phyloP scores from a whole-genome alignment of 2,888 invertebrate species.

The Lissocephala sabroskyi region DNA sequence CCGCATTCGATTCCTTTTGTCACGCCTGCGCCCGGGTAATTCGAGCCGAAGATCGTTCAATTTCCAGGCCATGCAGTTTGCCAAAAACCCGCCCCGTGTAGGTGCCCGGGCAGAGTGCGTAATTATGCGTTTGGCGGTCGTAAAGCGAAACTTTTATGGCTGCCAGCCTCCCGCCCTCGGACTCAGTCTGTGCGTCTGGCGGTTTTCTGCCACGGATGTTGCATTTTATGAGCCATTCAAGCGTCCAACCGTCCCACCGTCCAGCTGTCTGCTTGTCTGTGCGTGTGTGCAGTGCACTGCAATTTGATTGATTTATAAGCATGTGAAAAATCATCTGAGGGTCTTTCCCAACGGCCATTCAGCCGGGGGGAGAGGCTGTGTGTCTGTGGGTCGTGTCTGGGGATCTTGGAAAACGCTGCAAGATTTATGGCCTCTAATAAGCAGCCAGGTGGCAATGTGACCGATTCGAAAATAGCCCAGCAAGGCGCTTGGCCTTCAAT shows the following conservation, averaged over 20 bases:
- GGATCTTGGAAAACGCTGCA: constrained; percentile 13
- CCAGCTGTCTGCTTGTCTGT: too few species aligned
- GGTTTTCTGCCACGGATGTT: neutral
- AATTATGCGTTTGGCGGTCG: constrained; percentile 53
- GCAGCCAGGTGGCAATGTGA: constrained; percentile 24
- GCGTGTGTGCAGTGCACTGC: too few species aligned
- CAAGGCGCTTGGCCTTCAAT: too few species aligned
- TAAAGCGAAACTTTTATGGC: constrained; percentile 59
- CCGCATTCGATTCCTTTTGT: constrained; percentile 14
- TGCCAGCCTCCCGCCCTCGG: constrained; percentile 14
- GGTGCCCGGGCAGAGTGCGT: constrained; percentile 50
- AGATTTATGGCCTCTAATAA: constrained; percentile 35
- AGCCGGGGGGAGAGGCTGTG: constrained; percentile 3
- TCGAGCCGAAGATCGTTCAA: constrained; percentile 24
- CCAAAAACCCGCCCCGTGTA: constrained; percentile 28
- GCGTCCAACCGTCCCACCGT: too few species aligned
- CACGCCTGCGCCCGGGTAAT: constrained; percentile 47
- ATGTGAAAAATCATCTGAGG: constrained; percentile 41
- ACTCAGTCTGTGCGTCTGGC: neutral
- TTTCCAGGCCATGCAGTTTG: constrained; percentile 14
- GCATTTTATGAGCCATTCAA: too few species aligned
- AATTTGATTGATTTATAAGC: constrained; percentile 51
- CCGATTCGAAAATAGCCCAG: constrained; percentile 21
- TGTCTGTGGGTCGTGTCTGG: constrained; percentile 8
- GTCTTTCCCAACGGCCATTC: constrained; percentile 2